These are phyloP conservation scores for Ptyas mucosa DNA, from an alignment of 2,113 vertebrate genomes.

Conservation along the genomic window DNA sequence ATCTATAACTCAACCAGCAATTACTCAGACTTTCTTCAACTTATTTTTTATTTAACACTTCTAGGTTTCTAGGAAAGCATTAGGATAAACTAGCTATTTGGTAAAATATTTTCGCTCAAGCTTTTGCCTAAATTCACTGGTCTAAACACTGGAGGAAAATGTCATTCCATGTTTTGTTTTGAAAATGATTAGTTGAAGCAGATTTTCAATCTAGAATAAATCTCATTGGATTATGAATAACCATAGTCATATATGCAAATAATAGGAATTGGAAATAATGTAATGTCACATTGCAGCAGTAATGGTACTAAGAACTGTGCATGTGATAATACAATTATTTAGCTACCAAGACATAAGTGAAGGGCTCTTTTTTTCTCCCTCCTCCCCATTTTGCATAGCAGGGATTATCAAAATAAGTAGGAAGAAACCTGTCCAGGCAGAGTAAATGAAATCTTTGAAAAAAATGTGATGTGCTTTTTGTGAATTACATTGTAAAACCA, in stretches of 20 bases:
- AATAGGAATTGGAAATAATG: background rate
- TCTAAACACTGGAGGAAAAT: background rate
- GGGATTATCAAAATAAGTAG: background rate
- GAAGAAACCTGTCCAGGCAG: background rate
- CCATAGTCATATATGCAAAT: background rate
- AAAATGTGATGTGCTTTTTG: constrained; percentile 10
- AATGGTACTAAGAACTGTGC: background rate
- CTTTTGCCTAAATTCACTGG: background rate
- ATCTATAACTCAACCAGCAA: background rate
- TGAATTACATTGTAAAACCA: constrained; percentile 19
- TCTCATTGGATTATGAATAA: background rate
- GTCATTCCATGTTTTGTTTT: background rate
- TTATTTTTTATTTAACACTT: background rate
- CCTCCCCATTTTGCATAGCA: background rate
- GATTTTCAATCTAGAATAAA: background rate
- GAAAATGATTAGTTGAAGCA: background rate
- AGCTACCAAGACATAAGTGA: background rate
- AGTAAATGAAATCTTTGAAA: constrained; percentile 10
- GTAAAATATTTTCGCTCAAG: background rate
- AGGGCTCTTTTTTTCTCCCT: background rate
- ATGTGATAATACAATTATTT: background rate
- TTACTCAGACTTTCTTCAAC: background rate
- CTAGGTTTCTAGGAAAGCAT: background rate
- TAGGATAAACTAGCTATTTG: background rate
- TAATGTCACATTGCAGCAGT: background rate